Evolutionary conservation across 2,888 invertebrate species (phyloP), one percentile per base, ranked within the genome.

Genomic region (Caenorhabditis sp.): DNA sequence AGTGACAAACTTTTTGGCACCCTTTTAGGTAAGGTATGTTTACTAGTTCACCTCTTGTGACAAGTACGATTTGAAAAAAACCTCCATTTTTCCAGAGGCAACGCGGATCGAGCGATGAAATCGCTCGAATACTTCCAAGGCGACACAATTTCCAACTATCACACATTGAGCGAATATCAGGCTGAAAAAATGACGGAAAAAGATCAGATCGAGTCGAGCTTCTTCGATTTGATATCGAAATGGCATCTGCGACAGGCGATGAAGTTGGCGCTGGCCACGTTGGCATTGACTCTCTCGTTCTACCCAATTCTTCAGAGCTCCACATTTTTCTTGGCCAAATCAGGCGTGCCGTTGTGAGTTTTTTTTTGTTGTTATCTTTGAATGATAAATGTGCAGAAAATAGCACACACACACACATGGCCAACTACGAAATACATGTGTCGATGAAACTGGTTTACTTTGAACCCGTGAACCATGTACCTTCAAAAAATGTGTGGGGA

Each of bases 221-320:
- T 65, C 26, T 3, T 65, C 0, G 83, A 84, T 50, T 72, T 83
- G 37, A 63, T 83, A 23, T 62, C 74, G 1, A 83, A 79, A n/a
- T 83, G 81, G 81, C 83, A 84, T 57, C 77, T 84, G n/a, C 77
- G 84, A 14, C 78, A 79, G 23, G 83, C 84, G 4, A 80, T 84
- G 65, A 64, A 78, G 4, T 73, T 84, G 17, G 78, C 83, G 6
- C 65, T 79, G 21, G 74, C 78, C 10, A 83, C 82, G 1, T 62
- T 83, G n/a, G 75, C 80, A 1, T 76, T 83, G 6, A 83, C 84
- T 0, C 75, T 83, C 8, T 76, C 83, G n/a, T 84, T 83, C 66
- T 84, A 83, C 64, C 84, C 84, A 12, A 79, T 84, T 23, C 81
- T 84, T n/a, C 82, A 83, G 50, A 82, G 82, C 10, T 83, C 83